Evolutionary conservation across 1,140 invertebrate species (phyloP), one percentile per base, ranked within the genome.

Genomic region (Ladona fulva): DNA sequence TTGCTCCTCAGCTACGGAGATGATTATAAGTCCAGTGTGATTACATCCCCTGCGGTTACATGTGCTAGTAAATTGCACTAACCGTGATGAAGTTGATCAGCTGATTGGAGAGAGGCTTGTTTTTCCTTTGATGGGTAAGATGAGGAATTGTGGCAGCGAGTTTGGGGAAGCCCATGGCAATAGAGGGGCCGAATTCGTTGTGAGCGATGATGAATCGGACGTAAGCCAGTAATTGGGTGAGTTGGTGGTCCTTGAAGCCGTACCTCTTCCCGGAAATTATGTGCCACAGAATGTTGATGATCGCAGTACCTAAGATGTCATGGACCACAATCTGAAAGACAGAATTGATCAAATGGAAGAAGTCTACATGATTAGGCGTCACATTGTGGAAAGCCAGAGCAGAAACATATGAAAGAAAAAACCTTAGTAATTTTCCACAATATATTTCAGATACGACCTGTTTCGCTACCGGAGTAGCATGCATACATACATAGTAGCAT

Each of bases 241-340:
- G 44, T 12, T 25, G 12, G 1, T 1, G 16, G 77, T 77, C 77
- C 7, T 74, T n/a, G 24, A 66, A 74, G 22, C 25, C n/a, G 73
- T 44, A 80, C 42, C 78, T 76, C 5, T 29, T 29, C 14, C 82
- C 81, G 19, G 81, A 81, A 14, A 82, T 77, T 37, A 83, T 59
- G 19, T 74, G 25, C 82, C 82, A 83, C 12, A 83, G 42, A 25
- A 81, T 78, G 78, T 83, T 83, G 42, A 83, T 42, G 1, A 80
- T 74, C 0, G 81, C 76, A n/a, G 59, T 25, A 44, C 82, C 80
- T 7, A 84, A 85, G 3, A 86, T 78, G 52, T 83, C 74, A 3
- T 77, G 74, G 16, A 77, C 42, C 6, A 83, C 83, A 25, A 84
- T 80, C 74, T 66, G 52, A 22, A 66, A 3, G 5, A 66, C 5